These are phyloP conservation scores for Phrynocephalus forsythii DNA, from an alignment of 2,797 vertebrate genomes.

Conservation along the genomic window DNA sequence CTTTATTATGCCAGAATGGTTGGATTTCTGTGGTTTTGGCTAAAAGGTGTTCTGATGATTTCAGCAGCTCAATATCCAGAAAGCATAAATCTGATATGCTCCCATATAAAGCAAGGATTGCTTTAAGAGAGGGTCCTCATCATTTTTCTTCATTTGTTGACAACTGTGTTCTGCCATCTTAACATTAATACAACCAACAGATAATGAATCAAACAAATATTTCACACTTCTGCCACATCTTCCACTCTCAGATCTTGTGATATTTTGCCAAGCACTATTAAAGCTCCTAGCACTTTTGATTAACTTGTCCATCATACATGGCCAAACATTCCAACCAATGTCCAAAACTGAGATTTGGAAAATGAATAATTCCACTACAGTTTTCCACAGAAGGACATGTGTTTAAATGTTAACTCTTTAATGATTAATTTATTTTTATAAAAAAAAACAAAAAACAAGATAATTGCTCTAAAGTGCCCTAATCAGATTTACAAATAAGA, in stretches of 20 bases:
- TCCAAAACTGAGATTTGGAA: background rate
- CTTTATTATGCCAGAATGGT: conserved; percentile 60
- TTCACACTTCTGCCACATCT: conserved; percentile 52
- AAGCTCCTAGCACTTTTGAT: conserved; percentile 2
- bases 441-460: background rate
- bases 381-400: background rate
- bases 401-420: background rate
- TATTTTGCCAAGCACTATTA: conserved; percentile 20
- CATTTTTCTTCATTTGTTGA: conserved; percentile 46
- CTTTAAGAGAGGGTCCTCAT: conserved; percentile 32
- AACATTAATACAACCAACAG: conserved; percentile 57
- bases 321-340: conserved; percentile 15
- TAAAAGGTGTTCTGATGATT: conserved; percentile 56
- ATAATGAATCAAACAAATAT: conserved; percentile 65
- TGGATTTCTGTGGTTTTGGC: conserved; percentile 64
- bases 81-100: conserved; percentile 65
- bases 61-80: conserved; percentile 63
- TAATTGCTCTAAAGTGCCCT: background rate
- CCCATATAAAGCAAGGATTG: conserved; percentile 53
- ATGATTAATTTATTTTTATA: background rate
- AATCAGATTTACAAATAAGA: background rate
- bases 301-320: background rate
- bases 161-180: conserved; percentile 57
- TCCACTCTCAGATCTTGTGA: conserved; percentile 56
- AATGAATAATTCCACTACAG: background rate